Evolutionary conservation across 2,797 vertebrate genomes (phyloP), one percentile per base, ranked within the genome.

Genomic region (Myotis planiceps): DNA sequence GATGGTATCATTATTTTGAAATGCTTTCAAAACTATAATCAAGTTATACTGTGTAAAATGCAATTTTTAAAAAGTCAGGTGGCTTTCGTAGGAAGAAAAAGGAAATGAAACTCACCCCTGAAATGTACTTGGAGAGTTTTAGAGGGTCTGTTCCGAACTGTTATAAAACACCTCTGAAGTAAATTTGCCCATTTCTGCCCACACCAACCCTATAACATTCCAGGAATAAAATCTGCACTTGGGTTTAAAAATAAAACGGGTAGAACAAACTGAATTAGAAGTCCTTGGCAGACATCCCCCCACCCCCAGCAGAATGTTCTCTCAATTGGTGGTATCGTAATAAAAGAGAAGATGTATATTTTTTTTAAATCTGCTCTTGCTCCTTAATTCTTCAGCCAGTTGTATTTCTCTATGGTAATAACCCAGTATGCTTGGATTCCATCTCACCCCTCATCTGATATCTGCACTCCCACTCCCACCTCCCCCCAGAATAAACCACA

Each of bases 191-290:
- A 34, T 95, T 98, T 96, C 95, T 96, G 94, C 92, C 97, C 88
- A 39, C 92, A 27, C 37, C 96, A 78, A 63, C 96, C 97, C 95
- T 97, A 42, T 96, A 98, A 98, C 82, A 88, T 96, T 98, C 97
- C 97, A 97, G 96, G 79, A 97, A 97, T 97, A 98, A 29, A 97
- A 90, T 96, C 94, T 87, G 49, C 55, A 92, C 92, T 84, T 90
- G 95, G 75, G 88, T 95, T 95, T 97, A 92, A 92, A 97, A 97
- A 96, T 98, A 34, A 96, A 95, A 76, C 3, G 82, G 82, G 88
- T 69, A 72, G 96, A 97, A 90, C 82, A 95, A 89, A 95, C 97
- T 94, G 75, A 98, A 95, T 96, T 91, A 90, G 94, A 97, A n/a
- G 92, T 97, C 97, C 92, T 97, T 98, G 85, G 86, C 79, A 92